phyloP scores from a whole-genome alignment of 2,113 vertebrate genomes.

The Hyaena hyaena region DNA sequence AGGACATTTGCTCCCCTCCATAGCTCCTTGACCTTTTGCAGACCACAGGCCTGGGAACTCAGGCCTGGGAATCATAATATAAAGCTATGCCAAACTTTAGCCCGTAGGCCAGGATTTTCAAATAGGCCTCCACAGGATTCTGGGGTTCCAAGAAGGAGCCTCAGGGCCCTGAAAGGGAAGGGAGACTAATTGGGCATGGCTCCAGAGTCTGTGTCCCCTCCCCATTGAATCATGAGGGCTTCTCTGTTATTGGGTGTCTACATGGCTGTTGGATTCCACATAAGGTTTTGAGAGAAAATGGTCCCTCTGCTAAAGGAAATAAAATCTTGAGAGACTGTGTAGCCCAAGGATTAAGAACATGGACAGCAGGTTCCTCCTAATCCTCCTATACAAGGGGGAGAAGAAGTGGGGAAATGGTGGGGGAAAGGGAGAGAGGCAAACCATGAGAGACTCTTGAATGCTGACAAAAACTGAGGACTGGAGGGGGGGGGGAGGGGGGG shows the following conservation, averaged over 20 bases:
- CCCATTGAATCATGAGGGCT: background rate
- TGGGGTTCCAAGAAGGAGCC: background rate
- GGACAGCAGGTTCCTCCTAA: background rate
- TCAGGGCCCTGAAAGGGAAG: fast-evolving
- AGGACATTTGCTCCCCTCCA: background rate
- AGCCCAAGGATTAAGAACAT: background rate
- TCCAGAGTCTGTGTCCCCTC: background rate
- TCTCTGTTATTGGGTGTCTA: background rate
- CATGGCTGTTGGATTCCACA: background rate
- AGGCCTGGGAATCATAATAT: background rate
- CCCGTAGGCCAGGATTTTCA: background rate
- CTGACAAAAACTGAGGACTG: too few relatives aligned
- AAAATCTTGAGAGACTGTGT: background rate
- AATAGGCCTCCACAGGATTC: background rate
- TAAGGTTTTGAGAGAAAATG: background rate
- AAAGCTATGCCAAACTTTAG: background rate
- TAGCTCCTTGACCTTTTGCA: background rate
- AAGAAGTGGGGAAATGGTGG: too few relatives aligned
- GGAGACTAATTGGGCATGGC: background rate
- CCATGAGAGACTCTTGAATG: too few relatives aligned
- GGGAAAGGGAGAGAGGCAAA: too few relatives aligned
- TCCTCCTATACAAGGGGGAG: too few relatives aligned
- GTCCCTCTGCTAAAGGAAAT: background rate
- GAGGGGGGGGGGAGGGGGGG: too few relatives aligned
- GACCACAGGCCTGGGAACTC: background rate